Evolutionary conservation across 2,797 vertebrate genomes (phyloP), one percentile per base, ranked within the genome.

Genomic region (Smutsia temminckii): DNA sequence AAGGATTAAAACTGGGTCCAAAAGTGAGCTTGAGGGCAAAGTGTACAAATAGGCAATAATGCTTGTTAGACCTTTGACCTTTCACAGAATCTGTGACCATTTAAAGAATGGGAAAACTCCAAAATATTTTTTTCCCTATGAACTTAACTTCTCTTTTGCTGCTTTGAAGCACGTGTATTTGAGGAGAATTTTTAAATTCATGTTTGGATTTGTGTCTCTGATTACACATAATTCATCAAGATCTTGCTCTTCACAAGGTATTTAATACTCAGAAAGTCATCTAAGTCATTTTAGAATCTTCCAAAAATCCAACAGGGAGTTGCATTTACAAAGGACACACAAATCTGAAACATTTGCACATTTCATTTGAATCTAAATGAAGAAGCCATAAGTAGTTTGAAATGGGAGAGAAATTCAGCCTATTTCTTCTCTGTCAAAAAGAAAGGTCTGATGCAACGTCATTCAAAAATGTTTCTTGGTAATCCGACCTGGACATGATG

Each of bases 191-290:
- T 96, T 89, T 84, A 96, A 96, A 96, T 96, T 91, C 79, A 93
- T 95, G 69, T 86, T 97, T 94, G 25, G 37, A 81, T 96, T 94
- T 96, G 40, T 79, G 17, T 86, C 61, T 95, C 53, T 97, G 88
- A 94, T 96, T 96, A 91, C 91, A 95, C 25, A 91, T 90, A 95
- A 93, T 95, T 96, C 86, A 94, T 96, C 91, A 97, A 94, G 79
- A 95, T 91, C 93, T 96, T 94, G 49, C 55, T 84, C 86, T 95
- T 96, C 53, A 89, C 27, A 20, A 93, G 66, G 61, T 96, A 91
- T 86, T 95, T 97, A 95, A 95, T 94, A 91, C 57, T 95, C 92
- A 95, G 61, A 57, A 96, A 97, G 86, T 78, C 85, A 95, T 93
- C 95, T 96, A 94, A 96, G 51, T 88, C 79, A 94, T 77, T 97